These are phyloP conservation scores for Sebastes fasciatus DNA, from an alignment of 2,113 vertebrate species.

Conservation along the genomic window DNA sequence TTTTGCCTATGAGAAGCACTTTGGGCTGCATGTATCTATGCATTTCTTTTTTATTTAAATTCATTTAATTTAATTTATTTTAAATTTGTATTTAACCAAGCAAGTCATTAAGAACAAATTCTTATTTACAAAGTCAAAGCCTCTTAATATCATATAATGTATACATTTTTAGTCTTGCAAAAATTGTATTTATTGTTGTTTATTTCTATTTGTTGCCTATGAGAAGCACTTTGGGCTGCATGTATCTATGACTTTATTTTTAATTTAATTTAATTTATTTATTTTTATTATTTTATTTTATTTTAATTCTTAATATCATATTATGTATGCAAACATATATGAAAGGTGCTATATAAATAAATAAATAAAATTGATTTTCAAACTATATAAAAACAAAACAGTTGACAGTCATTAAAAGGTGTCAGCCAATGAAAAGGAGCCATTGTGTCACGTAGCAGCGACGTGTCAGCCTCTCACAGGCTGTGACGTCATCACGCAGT, in stretches of 20 bases:
- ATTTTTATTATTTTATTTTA: no score
- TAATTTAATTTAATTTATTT: no score
- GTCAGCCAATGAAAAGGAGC: conserved; percentile 68
- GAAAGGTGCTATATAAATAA: not conserved
- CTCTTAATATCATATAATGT: no score
- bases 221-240: not conserved
- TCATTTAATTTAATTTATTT: no score
- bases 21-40: not conserved
- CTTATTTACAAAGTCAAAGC: no score
- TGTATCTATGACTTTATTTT: no score
- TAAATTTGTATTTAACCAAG: no score
- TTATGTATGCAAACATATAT: no score
- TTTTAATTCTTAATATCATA: no score
- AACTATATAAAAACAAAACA: not conserved
- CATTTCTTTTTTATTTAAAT: no score
- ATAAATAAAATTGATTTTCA: not conserved
- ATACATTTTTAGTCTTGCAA: not conserved
- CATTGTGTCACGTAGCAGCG: conserved; percentile 56
- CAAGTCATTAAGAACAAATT: no score
- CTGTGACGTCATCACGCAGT: conserved; percentile 68
- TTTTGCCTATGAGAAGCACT: not conserved
- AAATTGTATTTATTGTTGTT: not conserved
- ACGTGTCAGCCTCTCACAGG: conserved; percentile 79
- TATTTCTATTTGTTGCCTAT: not conserved
- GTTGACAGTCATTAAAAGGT: not conserved